These are phyloP conservation scores for Phalacrocorax carbo DNA, from an alignment of 2,113 vertebrate genomes.

Conservation along the genomic window DNA sequence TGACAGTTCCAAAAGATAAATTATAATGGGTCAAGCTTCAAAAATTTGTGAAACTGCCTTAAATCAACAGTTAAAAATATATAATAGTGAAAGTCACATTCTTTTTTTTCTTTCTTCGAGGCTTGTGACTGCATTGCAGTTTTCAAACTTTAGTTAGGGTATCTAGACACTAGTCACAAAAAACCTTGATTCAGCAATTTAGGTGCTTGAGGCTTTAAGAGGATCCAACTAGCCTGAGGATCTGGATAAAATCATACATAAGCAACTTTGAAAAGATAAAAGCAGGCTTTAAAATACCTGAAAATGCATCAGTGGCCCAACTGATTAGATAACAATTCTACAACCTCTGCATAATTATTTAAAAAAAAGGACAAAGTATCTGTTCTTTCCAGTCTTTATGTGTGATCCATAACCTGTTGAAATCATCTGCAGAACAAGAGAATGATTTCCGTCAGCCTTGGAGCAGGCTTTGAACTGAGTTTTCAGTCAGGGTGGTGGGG, in stretches of 20 bases:
- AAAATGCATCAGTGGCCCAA: neutral
- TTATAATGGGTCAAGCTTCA: neutral
- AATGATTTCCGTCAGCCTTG: neutral
- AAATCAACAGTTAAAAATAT: neutral
- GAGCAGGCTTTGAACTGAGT: neutral
- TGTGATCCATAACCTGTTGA: neutral
- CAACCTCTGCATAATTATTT: neutral
- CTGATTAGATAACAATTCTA: neutral
- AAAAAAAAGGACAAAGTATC: neutral
- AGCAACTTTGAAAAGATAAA: neutral
- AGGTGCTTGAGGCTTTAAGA: neutral
- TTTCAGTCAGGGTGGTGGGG: neutral
- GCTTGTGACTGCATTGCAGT: neutral
- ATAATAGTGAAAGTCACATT: neutral
- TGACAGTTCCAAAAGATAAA: neutral
- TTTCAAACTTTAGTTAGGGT: neutral
- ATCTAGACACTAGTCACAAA: neutral
- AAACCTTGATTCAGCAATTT: neutral
- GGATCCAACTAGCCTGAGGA: neutral
- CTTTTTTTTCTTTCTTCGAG: neutral
- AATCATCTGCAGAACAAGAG: neutral
- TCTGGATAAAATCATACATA: neutral
- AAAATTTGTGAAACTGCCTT: neutral
- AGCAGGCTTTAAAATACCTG: neutral
- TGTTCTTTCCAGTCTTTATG: neutral